These are phyloP conservation scores for Sinocyclocheilus grahami DNA, from an alignment of 2,113 vertebrate genomes.

Conservation along the genomic window DNA sequence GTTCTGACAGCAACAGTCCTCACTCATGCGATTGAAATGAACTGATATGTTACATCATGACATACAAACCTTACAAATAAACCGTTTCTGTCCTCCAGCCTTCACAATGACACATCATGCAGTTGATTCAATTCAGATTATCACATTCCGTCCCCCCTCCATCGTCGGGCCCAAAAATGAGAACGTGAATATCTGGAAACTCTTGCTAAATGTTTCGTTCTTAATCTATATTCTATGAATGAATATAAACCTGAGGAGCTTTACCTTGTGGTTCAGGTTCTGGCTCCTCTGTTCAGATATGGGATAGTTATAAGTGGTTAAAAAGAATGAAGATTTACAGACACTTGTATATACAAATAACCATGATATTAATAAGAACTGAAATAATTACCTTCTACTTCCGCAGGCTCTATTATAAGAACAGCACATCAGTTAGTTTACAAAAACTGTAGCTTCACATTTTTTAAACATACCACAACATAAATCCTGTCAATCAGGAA, in stretches of 20 bases:
- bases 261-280: conserved; percentile 56
- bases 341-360: neutral
- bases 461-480: neutral
- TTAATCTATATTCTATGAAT: neutral
- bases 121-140: neutral
- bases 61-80: conserved; percentile 2
- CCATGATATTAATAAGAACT: neutral
- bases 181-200: too few relatives aligned
- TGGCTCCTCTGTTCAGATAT: conserved; percentile 46
- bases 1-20: conserved; percentile 54
- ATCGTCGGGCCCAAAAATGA: too few relatives aligned
- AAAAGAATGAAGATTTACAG: neutral
- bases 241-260: neutral
- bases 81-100: neutral
- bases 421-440: conserved; percentile 49
- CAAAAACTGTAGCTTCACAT: neutral
- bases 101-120: conserved; percentile 25
- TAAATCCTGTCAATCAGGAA: neutral
- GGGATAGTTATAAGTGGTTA: conserved; percentile 16
- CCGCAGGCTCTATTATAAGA: conserved; percentile 48
- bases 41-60: neutral
- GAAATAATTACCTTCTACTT: conserved; percentile 61
- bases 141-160: neutral
- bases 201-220: neutral
- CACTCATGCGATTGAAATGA: neutral